Percentiles rank a stretch among this genome's conserved stretches.
These are phyloP conservation scores for Tragelaphus strepsiceros DNA, from an alignment of 2,113 vertebrate genomes.

Conservation along the genomic window DNA sequence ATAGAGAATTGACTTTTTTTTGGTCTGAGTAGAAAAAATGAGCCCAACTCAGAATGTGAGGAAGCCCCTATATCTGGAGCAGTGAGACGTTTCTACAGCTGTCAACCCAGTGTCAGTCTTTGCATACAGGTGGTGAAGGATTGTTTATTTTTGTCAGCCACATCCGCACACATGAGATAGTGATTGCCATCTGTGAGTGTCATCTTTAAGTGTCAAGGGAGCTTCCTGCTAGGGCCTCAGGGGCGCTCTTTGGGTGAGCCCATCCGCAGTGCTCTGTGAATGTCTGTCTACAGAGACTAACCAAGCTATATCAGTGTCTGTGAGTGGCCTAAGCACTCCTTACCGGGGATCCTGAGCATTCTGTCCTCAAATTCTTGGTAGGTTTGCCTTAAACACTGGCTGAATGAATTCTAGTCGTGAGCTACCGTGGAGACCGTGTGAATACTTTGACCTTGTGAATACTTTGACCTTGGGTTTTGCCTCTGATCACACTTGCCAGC, in stretches of 20 bases:
- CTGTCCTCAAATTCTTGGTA: not conserved
- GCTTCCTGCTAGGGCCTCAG: not conserved
- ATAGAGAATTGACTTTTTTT: not conserved
- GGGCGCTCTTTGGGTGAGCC: not conserved
- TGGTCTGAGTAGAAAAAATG: not conserved
- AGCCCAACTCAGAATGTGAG: not conserved
- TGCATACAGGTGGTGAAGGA: not conserved
- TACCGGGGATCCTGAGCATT: not conserved
- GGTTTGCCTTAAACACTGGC: not conserved
- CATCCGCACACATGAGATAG: not conserved
- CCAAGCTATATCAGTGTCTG: not conserved
- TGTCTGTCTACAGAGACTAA: not conserved
- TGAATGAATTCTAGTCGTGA: not conserved
- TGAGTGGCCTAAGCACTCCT: no score
- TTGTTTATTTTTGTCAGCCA: constrained; percentile 4
- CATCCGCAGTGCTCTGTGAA: not conserved
- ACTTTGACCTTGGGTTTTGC: not conserved
- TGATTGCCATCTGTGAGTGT: not conserved
- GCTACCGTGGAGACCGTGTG: not conserved
- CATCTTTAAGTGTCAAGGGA: not conserved
- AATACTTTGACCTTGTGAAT: not conserved
- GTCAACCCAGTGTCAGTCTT: not conserved
- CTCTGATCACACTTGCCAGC: not conserved
- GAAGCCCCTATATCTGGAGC: not conserved
- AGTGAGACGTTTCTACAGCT: not conserved